A percentile compares a stretch with the other conserved stretches of the same genome.
Evolutionary conservation across 2,113 vertebrate genomes (phyloP).

Genomic region (Heloderma charlesbogerti): DNA sequence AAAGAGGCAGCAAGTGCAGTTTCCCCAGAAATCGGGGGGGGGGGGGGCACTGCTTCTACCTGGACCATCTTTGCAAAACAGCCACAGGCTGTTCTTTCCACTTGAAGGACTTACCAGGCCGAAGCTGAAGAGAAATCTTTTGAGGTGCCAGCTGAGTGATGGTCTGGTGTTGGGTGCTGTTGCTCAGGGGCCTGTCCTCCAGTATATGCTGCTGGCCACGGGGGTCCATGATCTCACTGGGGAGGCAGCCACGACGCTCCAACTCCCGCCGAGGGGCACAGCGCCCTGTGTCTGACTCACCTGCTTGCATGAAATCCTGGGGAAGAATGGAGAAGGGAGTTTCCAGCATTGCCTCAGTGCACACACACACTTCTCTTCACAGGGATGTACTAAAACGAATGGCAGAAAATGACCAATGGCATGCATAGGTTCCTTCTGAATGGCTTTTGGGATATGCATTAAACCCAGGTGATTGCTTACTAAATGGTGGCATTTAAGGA

Average conservation of each 20-base stretch:
- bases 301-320: conserved; percentile 76
- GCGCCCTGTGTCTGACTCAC: conserved; percentile 71
- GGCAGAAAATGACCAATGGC: background rate
- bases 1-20: background rate
- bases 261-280: conserved; percentile 74
- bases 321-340: background rate
- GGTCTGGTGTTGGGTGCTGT: conserved; percentile 46
- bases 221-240: conserved; percentile 66
- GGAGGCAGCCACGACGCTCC: conserved; percentile 66
- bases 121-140: conserved; percentile 68
- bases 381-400: too few relatives aligned
- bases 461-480: background rate
- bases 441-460: background rate
- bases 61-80: background rate
- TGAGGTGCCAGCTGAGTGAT: conserved; percentile 80
- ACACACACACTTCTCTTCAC: background rate
- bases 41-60: background rate
- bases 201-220: conserved; percentile 39
- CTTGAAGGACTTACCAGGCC: conserved; percentile 69
- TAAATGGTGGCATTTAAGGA: background rate
- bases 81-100: too few relatives aligned
- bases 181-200: conserved; percentile 67
- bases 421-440: background rate
- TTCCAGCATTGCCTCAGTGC: background rate
- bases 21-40: background rate